Percentiles rank a stretch among this genome's conserved stretches.
These are phyloP conservation scores for Thysanoteuthis rhombus DNA, from an alignment of 2,888 invertebrate genomes.

Conservation along the genomic window DNA sequence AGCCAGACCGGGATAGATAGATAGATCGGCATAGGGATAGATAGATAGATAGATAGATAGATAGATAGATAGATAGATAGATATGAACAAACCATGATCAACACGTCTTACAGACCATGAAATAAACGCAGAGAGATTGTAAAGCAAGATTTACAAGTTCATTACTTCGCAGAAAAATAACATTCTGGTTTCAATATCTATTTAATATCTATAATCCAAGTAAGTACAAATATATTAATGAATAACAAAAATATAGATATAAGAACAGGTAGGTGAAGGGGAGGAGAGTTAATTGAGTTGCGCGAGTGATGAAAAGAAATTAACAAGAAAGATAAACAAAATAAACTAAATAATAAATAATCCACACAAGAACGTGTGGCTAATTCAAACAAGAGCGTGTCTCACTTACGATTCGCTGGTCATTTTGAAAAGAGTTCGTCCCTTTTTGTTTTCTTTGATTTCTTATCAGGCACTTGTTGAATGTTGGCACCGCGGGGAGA, in stretches of 20 bases:
- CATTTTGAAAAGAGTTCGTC: not conserved
- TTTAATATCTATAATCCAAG: too few relatives aligned
- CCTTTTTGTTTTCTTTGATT: not conserved
- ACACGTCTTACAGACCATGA: too few relatives aligned
- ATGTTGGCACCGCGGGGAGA: not conserved
- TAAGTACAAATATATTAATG: too few relatives aligned
- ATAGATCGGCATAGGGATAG: not conserved
- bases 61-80: slow-evolving; percentile 2
- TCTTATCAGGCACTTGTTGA: not conserved
- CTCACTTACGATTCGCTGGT: not conserved
- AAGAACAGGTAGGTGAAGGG: not conserved
- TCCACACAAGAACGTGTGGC: too few relatives aligned
- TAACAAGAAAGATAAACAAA: too few relatives aligned
- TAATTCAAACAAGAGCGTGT: not conserved
- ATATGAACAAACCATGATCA: too few relatives aligned
- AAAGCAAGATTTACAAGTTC: not conserved
- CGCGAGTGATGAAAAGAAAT: too few relatives aligned
- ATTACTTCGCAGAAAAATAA: not conserved
- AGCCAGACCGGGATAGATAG: too few relatives aligned
- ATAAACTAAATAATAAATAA: too few relatives aligned
- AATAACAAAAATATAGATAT: not conserved
- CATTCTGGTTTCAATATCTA: not conserved
- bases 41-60: not conserved
- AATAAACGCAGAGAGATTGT: too few relatives aligned
- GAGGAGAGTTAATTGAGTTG: too few relatives aligned